These are phyloP conservation scores for Dromas ardeola DNA, from an alignment of 2,113 vertebrate species.

Conservation along the genomic window DNA sequence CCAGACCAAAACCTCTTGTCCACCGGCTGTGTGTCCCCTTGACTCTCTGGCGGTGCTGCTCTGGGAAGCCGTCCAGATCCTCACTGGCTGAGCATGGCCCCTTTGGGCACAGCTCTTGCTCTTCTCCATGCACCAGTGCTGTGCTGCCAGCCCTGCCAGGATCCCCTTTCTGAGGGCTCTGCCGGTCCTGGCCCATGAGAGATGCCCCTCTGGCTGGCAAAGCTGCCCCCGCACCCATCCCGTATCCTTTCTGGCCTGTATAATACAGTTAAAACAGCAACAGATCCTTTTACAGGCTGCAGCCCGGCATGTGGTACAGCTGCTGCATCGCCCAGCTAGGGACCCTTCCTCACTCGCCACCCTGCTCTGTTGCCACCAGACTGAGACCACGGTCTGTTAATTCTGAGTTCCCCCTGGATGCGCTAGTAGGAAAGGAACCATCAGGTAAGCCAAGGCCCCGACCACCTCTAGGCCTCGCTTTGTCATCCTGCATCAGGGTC, in stretches of 20 bases:
- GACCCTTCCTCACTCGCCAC: neutral
- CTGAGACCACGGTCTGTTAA: neutral
- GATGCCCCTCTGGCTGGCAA: neutral
- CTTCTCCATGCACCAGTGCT: neutral
- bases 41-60: neutral
- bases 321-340: neutral
- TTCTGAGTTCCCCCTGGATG: neutral
- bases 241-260: neutral
- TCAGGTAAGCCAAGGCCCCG: neutral
- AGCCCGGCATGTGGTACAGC: accelerated
- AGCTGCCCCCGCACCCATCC: neutral
- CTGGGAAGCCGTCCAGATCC: neutral
- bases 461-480: neutral
- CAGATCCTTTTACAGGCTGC: neutral
- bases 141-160: neutral
- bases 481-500: accelerated
- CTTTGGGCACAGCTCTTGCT: neutral
- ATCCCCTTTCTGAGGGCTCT: neutral
- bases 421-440: neutral
- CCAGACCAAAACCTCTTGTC: neutral
- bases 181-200: neutral
- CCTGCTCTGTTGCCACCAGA: neutral
- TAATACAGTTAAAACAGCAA: neutral
- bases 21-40: neutral
- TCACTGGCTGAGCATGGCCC: accelerated